Percentiles rank a stretch among this genome's conserved stretches.
Conservation (phyloP, 2,113 vertebrate genomes). For the Mustela lutreola region DNA sequence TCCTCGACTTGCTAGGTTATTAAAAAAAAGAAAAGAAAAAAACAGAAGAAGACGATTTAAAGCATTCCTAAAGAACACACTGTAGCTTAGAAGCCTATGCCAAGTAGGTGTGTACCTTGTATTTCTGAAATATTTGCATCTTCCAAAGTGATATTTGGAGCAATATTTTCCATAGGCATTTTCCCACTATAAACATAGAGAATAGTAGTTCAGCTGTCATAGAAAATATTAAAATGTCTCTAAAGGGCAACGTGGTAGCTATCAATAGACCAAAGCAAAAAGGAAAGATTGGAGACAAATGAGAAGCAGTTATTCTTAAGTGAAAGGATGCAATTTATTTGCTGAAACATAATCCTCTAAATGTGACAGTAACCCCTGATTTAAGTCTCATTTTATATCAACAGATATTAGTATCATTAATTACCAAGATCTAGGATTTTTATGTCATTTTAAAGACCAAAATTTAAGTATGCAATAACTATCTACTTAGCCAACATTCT, state of each 20-base stretch:
- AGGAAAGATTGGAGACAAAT: neutral
- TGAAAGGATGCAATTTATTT: conserved; percentile 37
- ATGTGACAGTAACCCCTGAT: neutral
- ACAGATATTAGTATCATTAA: conserved; percentile 27
- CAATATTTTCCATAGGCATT: neutral
- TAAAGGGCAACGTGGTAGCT: neutral
- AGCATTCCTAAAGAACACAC: neutral
- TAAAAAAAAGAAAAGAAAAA: neutral
- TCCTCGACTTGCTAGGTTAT: neutral
- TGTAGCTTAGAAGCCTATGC: neutral
- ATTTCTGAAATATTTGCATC: neutral
- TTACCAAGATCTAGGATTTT: neutral
- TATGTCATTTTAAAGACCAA: conserved; percentile 41
- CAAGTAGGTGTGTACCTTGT: neutral
- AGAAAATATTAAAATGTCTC: neutral
- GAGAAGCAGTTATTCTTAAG: neutral
- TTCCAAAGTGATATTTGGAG: neutral
- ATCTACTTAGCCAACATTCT: neutral
- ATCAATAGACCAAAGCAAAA: neutral
- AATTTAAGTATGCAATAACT: neutral
- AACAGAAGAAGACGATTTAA: neutral
- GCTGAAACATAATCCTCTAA: neutral
- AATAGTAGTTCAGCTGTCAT: neutral
- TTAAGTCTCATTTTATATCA: conserved; percentile 25
- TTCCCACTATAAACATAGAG: neutral